These are phyloP conservation scores for Drosophila ambigua DNA, from an alignment of 1,140 invertebrate species.

Conservation along the genomic window DNA sequence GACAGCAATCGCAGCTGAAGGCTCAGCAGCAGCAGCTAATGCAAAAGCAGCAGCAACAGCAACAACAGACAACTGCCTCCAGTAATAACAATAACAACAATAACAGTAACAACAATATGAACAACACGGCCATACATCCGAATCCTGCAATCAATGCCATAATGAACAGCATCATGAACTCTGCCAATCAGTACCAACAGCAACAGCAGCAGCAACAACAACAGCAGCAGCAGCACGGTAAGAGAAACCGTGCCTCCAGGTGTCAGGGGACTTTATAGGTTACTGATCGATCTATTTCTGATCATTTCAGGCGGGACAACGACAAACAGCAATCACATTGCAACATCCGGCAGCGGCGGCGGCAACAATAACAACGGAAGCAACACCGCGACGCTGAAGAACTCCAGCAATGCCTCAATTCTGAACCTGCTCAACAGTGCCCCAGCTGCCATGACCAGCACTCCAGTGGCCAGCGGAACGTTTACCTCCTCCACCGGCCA, in stretches of 20 bases:
- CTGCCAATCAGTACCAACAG: slow-evolving; percentile 90
- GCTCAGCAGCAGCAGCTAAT: slow-evolving; percentile 72
- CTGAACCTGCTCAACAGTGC: slow-evolving; percentile 90
- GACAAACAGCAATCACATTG: slow-evolving; percentile 35
- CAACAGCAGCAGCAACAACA: slow-evolving; percentile 86
- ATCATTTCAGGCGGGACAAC: slow-evolving; percentile 15
- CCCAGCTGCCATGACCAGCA: slow-evolving; percentile 87
- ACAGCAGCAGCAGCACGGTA: slow-evolving; percentile 86
- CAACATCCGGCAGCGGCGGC: slow-evolving; percentile 28
- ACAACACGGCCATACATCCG: slow-evolving; percentile 86
- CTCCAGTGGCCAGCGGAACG: slow-evolving; percentile 82
- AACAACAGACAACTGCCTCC: slow-evolving; percentile 56
- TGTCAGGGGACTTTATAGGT: no score
- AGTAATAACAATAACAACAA: slow-evolving; percentile 46
- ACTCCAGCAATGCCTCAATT: slow-evolving; percentile 88
- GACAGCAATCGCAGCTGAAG: slow-evolving; percentile 86
- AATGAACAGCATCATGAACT: slow-evolving; percentile 91
- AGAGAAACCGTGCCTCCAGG: background rate
- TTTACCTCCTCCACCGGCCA: slow-evolving; percentile 80
- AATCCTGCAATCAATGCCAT: slow-evolving; percentile 90
- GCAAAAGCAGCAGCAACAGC: slow-evolving; percentile 58
- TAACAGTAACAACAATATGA: slow-evolving; percentile 73
- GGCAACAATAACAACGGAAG: slow-evolving; percentile 56
- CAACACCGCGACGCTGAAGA: slow-evolving; percentile 77
- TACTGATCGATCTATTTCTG: no score